Evolutionary conservation across 2,797 vertebrate genomes (phyloP).

Genomic region (Anguilla megastoma): DNA sequence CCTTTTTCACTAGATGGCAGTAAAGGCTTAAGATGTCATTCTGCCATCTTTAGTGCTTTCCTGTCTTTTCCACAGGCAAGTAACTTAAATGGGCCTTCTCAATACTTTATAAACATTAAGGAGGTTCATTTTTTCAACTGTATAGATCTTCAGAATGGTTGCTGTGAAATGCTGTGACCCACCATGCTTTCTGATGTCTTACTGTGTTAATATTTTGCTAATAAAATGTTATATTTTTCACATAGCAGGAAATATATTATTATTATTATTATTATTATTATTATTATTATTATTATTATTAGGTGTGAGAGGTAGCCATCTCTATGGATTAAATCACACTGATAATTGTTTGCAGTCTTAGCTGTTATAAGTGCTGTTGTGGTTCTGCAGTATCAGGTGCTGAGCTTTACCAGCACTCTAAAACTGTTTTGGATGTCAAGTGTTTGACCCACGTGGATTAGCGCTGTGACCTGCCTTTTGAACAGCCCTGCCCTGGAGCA

Average conservation of each 20-base stretch:
- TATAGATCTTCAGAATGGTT: not conserved
- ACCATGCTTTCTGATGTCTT: not conserved
- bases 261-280: not conserved
- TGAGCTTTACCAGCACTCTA: not conserved
- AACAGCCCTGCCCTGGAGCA: not conserved
- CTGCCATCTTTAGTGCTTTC: too few relatives aligned
- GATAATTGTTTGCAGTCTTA: not conserved
- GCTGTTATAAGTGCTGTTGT: not conserved
- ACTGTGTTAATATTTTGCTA: too few relatives aligned
- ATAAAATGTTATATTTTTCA: not conserved
- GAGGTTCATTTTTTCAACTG: not conserved
- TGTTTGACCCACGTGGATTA: not conserved
- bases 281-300: not conserved
- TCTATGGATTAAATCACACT: not conserved
- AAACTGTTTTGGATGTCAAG: conserved; percentile 14
- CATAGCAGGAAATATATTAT: not conserved
- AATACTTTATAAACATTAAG: not conserved
- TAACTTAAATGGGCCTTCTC: not conserved
- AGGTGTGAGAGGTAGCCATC: not conserved
- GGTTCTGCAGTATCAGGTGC: not conserved
- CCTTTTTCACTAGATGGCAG: conserved; percentile 35
- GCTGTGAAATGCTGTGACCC: not conserved
- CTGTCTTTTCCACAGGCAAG: not conserved
- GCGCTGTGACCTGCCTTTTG: not conserved
- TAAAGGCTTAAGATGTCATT: not conserved